Evolutionary conservation across 2,888 invertebrate species (phyloP).

Genomic region (Apoda limacodes): DNA sequence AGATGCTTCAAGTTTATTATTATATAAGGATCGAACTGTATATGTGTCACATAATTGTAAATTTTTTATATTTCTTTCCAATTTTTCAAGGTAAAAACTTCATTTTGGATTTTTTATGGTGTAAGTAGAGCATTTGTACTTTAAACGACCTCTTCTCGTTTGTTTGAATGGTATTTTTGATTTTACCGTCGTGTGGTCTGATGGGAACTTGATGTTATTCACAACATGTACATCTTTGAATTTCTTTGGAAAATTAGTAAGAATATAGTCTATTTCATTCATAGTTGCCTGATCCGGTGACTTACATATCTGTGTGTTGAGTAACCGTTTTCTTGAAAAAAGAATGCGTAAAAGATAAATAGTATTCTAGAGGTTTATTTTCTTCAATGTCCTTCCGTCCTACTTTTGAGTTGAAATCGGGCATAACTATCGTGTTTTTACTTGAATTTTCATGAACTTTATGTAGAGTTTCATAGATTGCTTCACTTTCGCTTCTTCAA

Average conservation of each 20-base stretch:
- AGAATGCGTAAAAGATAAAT: slow-evolving; percentile 14
- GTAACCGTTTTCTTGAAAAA: slow-evolving; percentile 3
- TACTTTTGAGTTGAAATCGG: slow-evolving; percentile 9
- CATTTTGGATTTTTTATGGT: not conserved
- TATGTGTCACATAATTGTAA: not conserved
- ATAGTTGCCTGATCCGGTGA: slow-evolving; percentile 1
- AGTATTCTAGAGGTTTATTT: slow-evolving; percentile 9
- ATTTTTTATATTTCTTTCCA: not conserved
- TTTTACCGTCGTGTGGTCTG: not conserved
- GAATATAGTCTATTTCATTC: slow-evolving; percentile 3
- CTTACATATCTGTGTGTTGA: slow-evolving; percentile 1
- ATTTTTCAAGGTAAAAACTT: not conserved
- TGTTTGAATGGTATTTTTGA: slow-evolving; percentile 1
- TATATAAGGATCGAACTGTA: not conserved
- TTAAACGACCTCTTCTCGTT: not conserved
- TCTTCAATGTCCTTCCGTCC: slow-evolving; percentile 10
- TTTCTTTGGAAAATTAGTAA: not conserved
- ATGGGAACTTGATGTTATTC: not conserved
- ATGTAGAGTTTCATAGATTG: slow-evolving; percentile 6
- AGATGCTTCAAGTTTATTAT: too few relatives aligned
- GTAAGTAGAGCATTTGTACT: not conserved
- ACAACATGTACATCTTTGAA: not conserved
- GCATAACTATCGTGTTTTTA: slow-evolving; percentile 6
- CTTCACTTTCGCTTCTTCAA: too few relatives aligned
- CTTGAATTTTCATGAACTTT: slow-evolving; percentile 8